Evolutionary conservation across 2,797 vertebrate genomes (phyloP), one percentile per base, ranked within the genome.

Genomic region (Enteromius radiatus): DNA sequence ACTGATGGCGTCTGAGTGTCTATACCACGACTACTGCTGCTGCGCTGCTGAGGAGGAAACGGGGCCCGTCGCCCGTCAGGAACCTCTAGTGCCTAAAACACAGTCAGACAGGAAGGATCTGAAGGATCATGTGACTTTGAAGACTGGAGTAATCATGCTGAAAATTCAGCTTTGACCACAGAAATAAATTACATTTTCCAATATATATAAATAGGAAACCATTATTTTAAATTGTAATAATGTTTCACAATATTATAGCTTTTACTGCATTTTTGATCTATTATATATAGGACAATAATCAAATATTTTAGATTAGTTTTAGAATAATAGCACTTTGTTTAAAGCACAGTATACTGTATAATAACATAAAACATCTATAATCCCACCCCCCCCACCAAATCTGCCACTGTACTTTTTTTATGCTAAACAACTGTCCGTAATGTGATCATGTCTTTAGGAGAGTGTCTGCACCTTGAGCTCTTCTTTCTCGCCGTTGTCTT

Each of bases 31-130:
- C 95, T 96, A 70, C 97, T 98, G 85, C 97, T 96, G 91, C 94
- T 94, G 31, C 97, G 96, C 87, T 97, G 97, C 92, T 97, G 96
- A 41, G 98, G 97, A 14, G 96, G 98, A 80, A 97, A 95, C 0
- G 97, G 98, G 5, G 98, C 98, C 86, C 98, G 92, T 0, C 97
- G 96, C 0, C 98, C 98, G 0, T 99, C 98, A 0, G 97, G 97
- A 41, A 99, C 97, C 73, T 99, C 98, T 92, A 98, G 86, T 1
- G 97, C 96, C 98, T 99, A 90, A 17, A 12, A 28, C 17, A 52
- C 81, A 76, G 61, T 36, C 36, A 54, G 19, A 69, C 12, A 81
- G 56, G n/a, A n/a, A n/a, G n/a, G n/a, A n/a, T n/a, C 49, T 21
- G 49, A 9, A 52, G 49, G 49, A 54, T 54, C 49, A 52, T n/a